Base-by-base conservation (phyloP, 1,140 invertebrate species). In the Cataglyphis hispanica region DNA sequence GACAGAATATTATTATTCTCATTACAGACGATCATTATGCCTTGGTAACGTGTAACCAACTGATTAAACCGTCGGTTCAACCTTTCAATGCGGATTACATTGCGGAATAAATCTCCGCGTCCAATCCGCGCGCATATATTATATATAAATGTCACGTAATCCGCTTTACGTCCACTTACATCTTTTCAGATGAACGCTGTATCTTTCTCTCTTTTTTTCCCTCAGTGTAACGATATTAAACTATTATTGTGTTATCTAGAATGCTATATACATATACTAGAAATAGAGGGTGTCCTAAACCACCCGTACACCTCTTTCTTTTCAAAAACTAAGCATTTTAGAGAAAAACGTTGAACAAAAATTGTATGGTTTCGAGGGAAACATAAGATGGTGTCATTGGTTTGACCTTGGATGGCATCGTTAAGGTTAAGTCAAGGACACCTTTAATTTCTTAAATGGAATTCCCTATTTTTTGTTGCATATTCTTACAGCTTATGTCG, bases 11-110 rank as follows among this genome's bases (percentile, higher is more conserved):
- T 43, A 22, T 76, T 43, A 13, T 22, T n/a, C 0, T 76, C 37
- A 8, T 10, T 13, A 43, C 37, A 19, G 19, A 27, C 22, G 16
- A 64, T 77, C 11, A 50, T 64, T 27, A 22, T 77, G 61, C 43
- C 25, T 37, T 4, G 11, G n/a, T 53, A 67, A 50, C 46, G 10
- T 50, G 13, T 50, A 50, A 78, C n/a, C 43, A 61, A 53, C 76
- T 78, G 76, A 67, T 78, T 66, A 67, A 78, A 78, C 31, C 31
- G 34, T 37, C 40, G 25, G n/a, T 34, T 78, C 3, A 66, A 63
- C 40, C 40, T 46, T 78, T 53, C 61, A 78, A 11, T 43, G 40
- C 11, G 27, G n/a, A 67, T 78, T 66, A 67, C 13, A 5, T 19
- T 31, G 7, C 31, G 31, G 8, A 31, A 50, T 8, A 66, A 43